Base-by-base conservation (phyloP, 2,797 vertebrate genomes). In the Sorex maritimensis region DNA sequence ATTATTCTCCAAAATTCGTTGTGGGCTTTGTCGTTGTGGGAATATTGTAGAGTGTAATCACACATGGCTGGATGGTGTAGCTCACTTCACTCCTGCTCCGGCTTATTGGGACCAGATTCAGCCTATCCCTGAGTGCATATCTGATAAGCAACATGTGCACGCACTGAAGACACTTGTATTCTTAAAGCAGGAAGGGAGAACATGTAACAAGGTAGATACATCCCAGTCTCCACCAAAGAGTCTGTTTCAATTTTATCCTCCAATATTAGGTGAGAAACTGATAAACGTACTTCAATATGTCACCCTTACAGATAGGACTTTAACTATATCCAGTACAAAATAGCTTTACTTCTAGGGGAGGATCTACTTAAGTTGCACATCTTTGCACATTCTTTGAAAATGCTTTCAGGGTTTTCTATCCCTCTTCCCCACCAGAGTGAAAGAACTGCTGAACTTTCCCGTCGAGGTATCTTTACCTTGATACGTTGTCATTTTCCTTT, bases 161-260 rank as follows among this genome's bases (percentile, higher is more conserved):
- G 5, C 5, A 55, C 17, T 15, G 52, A 55, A 55, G 52, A 55
- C 17, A 17, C 17, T 55, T 55, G 52, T 55, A 55, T 55, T 55
- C 17, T 13, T 68, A 44, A 69, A 69, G 19, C 4, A 78, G 28
- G n/a, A n/a, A 12, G 2, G 1, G 26, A 78, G 46, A 44, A 10
- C 13, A 81, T 46, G 46, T 67, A 41, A n/a, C 52, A 7, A 15
- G 11, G 15, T 23, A 92, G 61, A 52, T 14, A 17, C 52, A 3
- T 10, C 38, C 30, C 5, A 15, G 14, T 88, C 19, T 81, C 61
- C 74, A 74, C 44, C 65, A 58, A 84, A 75, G n/a, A 0, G 0
- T 86, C 28, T 86, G 5, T n/a, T 91, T 30, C 88, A 38, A 79
- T 26, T 86, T 73, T 88, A 9, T 5, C 7, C 71, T 91, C 72